These are phyloP conservation scores for Drosophila kanekoi DNA, from an alignment of 2,888 invertebrate species.

Conservation along the genomic window DNA sequence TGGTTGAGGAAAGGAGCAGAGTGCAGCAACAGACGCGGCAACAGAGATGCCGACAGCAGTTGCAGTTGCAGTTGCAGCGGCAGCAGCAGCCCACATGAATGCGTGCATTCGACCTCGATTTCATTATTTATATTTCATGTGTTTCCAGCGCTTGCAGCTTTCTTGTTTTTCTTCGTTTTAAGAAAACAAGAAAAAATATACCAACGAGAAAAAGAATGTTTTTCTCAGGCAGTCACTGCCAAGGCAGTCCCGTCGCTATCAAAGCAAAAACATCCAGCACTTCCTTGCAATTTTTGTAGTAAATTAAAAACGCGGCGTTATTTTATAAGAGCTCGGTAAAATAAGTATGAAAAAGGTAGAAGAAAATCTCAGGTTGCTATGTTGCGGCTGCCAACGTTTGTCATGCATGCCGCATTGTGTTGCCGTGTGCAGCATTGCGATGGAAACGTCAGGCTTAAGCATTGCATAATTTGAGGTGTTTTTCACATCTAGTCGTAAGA, in stretches of 20 bases:
- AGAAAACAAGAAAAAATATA: slow-evolving; percentile 38
- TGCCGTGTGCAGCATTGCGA: slow-evolving; percentile 14
- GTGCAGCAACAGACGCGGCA: slow-evolving; percentile 9
- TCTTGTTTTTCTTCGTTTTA: slow-evolving; percentile 57
- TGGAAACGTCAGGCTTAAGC: slow-evolving; percentile 11
- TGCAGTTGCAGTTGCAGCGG: slow-evolving; percentile 12
- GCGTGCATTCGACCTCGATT: slow-evolving; percentile 77
- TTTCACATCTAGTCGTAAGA: slow-evolving; percentile 10
- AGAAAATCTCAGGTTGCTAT: slow-evolving; percentile 48
- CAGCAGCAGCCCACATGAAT: slow-evolving; percentile 50
- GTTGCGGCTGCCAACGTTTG: slow-evolving; percentile 40
- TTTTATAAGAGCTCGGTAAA: slow-evolving; percentile 52
- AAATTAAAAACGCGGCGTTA: slow-evolving; percentile 76
- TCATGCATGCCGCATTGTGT: slow-evolving; percentile 48
- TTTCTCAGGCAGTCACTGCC: slow-evolving; percentile 52
- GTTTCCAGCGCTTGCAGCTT: slow-evolving; percentile 17
- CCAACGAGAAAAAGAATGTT: slow-evolving; percentile 41
- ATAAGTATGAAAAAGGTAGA: slow-evolving; percentile 21
- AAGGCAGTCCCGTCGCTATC: slow-evolving; percentile 5
- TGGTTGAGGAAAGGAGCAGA: slow-evolving; percentile 24
- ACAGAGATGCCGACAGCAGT: slow-evolving; percentile 17
- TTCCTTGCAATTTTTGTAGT: slow-evolving; percentile 72
- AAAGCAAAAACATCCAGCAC: slow-evolving; percentile 32
- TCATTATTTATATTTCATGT: slow-evolving; percentile 79
- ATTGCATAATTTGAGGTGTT: slow-evolving; percentile 18